A percentile compares a stretch with the other conserved stretches of the same genome.
These are phyloP conservation scores for Dioctria rufipes DNA, from an alignment of 2,888 invertebrate genomes.

Conservation along the genomic window DNA sequence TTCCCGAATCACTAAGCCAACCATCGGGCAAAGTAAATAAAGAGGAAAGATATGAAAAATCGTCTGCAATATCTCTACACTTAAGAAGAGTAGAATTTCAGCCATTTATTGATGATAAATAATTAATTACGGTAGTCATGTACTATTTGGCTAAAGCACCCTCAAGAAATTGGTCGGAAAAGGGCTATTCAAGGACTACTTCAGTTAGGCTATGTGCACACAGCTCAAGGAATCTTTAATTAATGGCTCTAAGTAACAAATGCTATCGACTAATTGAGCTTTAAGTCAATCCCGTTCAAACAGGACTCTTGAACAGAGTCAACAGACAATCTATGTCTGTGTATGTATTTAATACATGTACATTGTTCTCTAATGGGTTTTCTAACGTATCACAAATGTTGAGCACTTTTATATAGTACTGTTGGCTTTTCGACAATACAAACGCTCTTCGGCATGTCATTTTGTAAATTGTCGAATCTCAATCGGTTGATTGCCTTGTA, in stretches of 20 bases:
- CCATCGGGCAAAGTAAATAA: background rate
- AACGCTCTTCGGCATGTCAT: background rate
- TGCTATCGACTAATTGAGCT: slow-evolving; percentile 43
- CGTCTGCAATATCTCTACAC: slow-evolving; percentile 20
- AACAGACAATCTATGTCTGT: slow-evolving; percentile 3
- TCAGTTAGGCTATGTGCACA: slow-evolving; percentile 1
- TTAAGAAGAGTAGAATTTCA: background rate
- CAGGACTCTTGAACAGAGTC: background rate
- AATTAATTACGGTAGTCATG: slow-evolving; percentile 28
- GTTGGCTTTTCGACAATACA: background rate
- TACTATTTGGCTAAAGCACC: slow-evolving; percentile 35
- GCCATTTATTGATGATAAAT: slow-evolving; percentile 26
- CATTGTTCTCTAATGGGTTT: background rate
- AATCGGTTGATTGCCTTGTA: slow-evolving; percentile 15
- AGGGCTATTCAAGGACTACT: slow-evolving; percentile 35
- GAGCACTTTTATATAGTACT: background rate
- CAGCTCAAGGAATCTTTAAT: slow-evolving; percentile 30
- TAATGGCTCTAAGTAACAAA: slow-evolving; percentile 29
- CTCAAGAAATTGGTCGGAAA: slow-evolving; percentile 13
- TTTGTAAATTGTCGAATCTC: slow-evolving; percentile 31
- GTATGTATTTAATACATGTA: background rate
- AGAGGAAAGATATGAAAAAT: background rate
- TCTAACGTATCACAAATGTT: background rate
- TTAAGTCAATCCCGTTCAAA: slow-evolving; percentile 40
- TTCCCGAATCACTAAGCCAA: too few relatives aligned